phyloP scores from a whole-genome alignment of 2,113 vertebrate genomes.

The Leucosticte australis region DNA sequence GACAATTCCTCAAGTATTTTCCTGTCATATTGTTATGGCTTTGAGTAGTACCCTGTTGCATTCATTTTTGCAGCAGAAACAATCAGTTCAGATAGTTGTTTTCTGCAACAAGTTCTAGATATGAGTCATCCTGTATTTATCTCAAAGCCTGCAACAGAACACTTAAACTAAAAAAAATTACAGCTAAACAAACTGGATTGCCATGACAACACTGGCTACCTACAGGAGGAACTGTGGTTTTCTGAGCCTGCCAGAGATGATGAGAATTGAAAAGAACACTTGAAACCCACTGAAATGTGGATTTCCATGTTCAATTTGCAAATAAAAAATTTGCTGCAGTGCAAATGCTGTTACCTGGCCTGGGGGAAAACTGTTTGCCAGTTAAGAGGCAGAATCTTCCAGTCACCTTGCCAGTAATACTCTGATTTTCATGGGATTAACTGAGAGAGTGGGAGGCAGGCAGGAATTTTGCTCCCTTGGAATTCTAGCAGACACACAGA shows the following conservation, averaged over 20 bases:
- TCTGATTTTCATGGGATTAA: background rate
- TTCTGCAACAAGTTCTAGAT: background rate
- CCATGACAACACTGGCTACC: constrained; percentile 26
- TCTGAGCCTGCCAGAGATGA: background rate
- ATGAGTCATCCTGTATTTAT: constrained; percentile 2
- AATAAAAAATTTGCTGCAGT: background rate
- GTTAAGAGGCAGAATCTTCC: background rate
- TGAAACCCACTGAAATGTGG: background rate
- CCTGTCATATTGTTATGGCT: background rate
- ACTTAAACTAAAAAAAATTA: background rate
- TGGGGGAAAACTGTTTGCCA: background rate
- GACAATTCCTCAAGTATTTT: background rate
- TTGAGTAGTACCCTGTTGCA: background rate
- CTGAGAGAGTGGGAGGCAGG: background rate
- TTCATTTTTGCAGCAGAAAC: background rate
- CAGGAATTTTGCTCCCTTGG: constrained; percentile 24
- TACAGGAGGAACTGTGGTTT: background rate
- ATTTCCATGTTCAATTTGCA: background rate
- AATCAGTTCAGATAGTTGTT: background rate
- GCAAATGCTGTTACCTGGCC: background rate
- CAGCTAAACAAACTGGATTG: constrained; percentile 27
- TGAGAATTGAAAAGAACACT: background rate
- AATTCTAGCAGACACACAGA: constrained; percentile 28
- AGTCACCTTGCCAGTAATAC: background rate
- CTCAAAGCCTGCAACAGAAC: background rate